Conservation (phyloP, 2,888 invertebrate species). For the Apomyelois bistriatella region DNA sequence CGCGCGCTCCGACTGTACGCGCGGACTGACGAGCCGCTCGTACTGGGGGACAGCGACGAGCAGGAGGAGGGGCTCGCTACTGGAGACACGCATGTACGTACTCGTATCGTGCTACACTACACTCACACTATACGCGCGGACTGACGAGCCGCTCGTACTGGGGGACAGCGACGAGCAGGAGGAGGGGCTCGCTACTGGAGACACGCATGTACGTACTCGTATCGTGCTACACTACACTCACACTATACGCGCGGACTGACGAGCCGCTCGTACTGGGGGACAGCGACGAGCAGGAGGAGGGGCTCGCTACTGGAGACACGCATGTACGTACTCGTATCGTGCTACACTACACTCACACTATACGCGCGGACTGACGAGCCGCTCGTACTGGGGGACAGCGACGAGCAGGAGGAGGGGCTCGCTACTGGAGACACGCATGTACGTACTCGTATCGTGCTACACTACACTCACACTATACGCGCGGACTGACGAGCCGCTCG, state of each 20-base stretch:
- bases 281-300: conserved; percentile 91
- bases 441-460: conserved; percentile 20
- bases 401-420: conserved; percentile 91
- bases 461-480: too few relatives aligned
- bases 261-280: conserved; percentile 97
- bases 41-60: conserved; percentile 95
- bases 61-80: conserved; percentile 90
- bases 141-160: conserved; percentile 93
- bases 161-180: conserved; percentile 95
- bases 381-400: conserved; percentile 94
- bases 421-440: conserved; percentile 85
- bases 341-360: conserved; percentile 82
- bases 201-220: conserved; percentile 74
- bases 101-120: conserved; percentile 44
- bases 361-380: conserved; percentile 93
- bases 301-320: conserved; percentile 87
- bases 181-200: conserved; percentile 88
- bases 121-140: conserved; percentile 90
- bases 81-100: conserved; percentile 80
- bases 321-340: conserved; percentile 45
- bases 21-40: conserved; percentile 92
- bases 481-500: background rate
- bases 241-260: conserved; percentile 91
- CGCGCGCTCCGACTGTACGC: conserved; percentile 91
- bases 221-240: conserved; percentile 69